Evolutionary conservation across 2,888 invertebrate genomes (phyloP).

Genomic region (Beris chalybata): DNA sequence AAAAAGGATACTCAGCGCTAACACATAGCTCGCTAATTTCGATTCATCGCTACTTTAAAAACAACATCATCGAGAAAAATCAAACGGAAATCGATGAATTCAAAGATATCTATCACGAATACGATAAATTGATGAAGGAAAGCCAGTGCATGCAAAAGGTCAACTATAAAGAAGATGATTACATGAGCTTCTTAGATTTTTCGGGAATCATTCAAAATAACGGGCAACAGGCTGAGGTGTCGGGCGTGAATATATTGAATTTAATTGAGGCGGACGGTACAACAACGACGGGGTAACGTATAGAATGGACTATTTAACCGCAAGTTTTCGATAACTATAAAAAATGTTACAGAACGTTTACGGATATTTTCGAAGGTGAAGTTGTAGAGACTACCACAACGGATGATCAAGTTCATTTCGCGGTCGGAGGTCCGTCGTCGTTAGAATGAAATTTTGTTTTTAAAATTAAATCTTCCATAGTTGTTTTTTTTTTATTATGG

Average conservation of each 20-base stretch:
- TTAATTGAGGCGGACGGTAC: constrained; percentile 14
- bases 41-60: constrained; percentile 54
- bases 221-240: constrained; percentile 34
- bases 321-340: background rate
- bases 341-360: constrained; percentile 3
- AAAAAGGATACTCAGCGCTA: constrained; percentile 49
- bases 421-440: constrained; percentile 1
- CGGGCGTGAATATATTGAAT: constrained; percentile 27
- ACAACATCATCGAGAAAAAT: constrained; percentile 51
- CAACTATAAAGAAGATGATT: constrained; percentile 51
- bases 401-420: constrained; percentile 29
- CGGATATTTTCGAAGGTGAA: constrained; percentile 34
- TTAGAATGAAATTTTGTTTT: background rate
- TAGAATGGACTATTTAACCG: no score
- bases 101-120: constrained; percentile 51
- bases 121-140: constrained; percentile 55
- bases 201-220: constrained; percentile 37
- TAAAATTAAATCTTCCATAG: no score
- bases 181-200: constrained; percentile 51
- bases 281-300: constrained; percentile 2
- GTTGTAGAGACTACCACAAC: constrained; percentile 24
- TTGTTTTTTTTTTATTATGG: no score
- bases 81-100: constrained; percentile 52
- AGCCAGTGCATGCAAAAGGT: constrained; percentile 53
- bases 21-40: constrained; percentile 51